Base-by-base conservation (phyloP, 2,113 vertebrate species). In the Empidonax alnorum region DNA sequence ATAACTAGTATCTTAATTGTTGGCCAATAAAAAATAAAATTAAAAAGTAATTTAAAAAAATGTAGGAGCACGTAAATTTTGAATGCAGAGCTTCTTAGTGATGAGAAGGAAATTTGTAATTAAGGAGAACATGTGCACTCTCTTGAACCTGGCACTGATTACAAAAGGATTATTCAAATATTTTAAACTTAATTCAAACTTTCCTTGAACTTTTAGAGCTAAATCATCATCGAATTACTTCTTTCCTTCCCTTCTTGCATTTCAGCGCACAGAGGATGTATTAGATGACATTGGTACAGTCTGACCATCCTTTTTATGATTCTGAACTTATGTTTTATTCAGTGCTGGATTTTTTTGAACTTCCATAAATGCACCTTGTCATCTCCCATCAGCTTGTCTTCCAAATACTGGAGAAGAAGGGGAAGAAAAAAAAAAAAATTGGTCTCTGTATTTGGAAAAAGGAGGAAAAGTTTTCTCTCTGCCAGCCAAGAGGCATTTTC, bases 301-400 rank as follows among this genome's bases (percentile, higher is more conserved):
- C 52, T 79, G 62, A 73, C 52, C 41, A 42, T 89, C 37, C 14
- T 85, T 89, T 22, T 85, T 83, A 27, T 66, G 50, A 42, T 83
- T n/a, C 55, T 80, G 78, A n/a, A 27, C 37, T 67, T 72, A 58
- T 24, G 61, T 94, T 93, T 90, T 85, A 83, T 87, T 93, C 81
- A 95, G 5, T 88, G 19, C 19, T 66, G 46, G 17, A 1, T 63
- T 71, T 73, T 89, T 93, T 62, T 85, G 2, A 90, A 62, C 44
- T 76, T 82, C 12, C 55, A 2, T 84, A 72, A 85, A 73, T 74
- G 47, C 77, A 27, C 79, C 23, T 59, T 90, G 78, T 94, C 71
- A 80, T 94, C 27, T 77, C 31, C 71, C 47, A 74, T 80, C 75
- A 71, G 12, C 62, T 76, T 68, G 23, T 65, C 46, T 31, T 84